Evolutionary conservation across 2,888 invertebrate species (phyloP).

Genomic region (Melanophora roralis): DNA sequence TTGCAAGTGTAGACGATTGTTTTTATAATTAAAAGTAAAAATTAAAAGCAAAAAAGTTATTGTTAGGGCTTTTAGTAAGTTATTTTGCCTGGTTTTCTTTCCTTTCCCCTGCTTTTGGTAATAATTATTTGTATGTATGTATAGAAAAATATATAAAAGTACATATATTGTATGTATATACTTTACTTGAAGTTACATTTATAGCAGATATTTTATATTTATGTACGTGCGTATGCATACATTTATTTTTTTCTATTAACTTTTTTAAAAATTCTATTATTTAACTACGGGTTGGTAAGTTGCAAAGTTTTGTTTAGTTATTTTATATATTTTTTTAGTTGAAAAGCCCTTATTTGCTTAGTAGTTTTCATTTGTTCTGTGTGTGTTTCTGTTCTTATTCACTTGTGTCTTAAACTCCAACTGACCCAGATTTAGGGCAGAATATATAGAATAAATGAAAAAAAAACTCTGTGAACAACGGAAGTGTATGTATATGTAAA

Average conservation of each 20-base stretch:
- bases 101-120: slow-evolving; percentile 6
- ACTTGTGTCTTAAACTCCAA: slow-evolving; percentile 61
- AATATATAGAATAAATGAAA: neutral
- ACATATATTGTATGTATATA: slow-evolving; percentile 31
- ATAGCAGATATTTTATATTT: neutral
- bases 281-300: neutral
- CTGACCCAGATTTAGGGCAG: slow-evolving; percentile 61
- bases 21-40: slow-evolving; percentile 1
- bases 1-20: slow-evolving; percentile 19
- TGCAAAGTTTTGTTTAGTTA: neutral
- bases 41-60: slow-evolving; percentile 21
- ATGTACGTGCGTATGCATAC: neutral
- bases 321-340: neutral
- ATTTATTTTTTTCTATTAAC: neutral
- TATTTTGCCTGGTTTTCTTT: neutral
- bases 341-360: slow-evolving; percentile 3
- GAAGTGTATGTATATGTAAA: slow-evolving; percentile 63
- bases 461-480: slow-evolving; percentile 53
- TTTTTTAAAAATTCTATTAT: slow-evolving; percentile 5
- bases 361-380: slow-evolving; percentile 31
- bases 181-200: slow-evolving; percentile 21
- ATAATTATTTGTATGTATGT: neutral
- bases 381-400: slow-evolving; percentile 49
- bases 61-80: slow-evolving; percentile 11
- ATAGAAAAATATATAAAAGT: slow-evolving; percentile 15